These are phyloP conservation scores for Calyptomena viridis DNA, from an alignment of 2,113 vertebrate genomes.

Conservation along the genomic window DNA sequence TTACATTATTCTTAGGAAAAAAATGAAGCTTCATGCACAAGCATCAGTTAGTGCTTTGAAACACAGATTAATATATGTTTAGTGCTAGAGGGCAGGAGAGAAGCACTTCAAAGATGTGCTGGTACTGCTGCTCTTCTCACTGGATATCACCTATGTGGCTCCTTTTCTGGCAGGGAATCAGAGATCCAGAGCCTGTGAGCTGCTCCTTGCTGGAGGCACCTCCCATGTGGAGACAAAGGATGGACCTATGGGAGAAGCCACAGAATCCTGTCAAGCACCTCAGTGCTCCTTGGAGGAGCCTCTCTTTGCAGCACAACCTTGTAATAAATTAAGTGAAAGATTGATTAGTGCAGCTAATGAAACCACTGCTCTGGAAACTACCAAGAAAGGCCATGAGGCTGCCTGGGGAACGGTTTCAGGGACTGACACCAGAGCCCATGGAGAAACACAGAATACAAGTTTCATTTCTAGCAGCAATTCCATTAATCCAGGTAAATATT, in stretches of 20 bases:
- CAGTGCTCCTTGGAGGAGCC: neutral
- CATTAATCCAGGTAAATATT: neutral
- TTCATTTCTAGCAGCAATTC: neutral
- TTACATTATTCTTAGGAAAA: neutral
- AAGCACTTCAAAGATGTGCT: neutral
- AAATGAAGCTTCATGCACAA: neutral
- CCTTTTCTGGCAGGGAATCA: neutral
- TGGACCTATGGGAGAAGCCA: accelerated
- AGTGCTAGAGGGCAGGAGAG: neutral
- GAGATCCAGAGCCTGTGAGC: neutral
- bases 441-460: neutral
- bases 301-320: neutral
- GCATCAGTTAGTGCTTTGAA: neutral
- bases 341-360: neutral
- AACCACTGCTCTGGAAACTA: neutral
- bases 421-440: neutral
- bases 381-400: neutral
- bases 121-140: neutral
- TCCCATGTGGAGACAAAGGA: neutral
- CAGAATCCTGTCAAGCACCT: accelerated
- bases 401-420: neutral
- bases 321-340: neutral
- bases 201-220: neutral
- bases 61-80: neutral
- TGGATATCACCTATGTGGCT: neutral